phyloP scores from a whole-genome alignment of 2,113 vertebrate species.

The Amphiprion ocellaris region DNA sequence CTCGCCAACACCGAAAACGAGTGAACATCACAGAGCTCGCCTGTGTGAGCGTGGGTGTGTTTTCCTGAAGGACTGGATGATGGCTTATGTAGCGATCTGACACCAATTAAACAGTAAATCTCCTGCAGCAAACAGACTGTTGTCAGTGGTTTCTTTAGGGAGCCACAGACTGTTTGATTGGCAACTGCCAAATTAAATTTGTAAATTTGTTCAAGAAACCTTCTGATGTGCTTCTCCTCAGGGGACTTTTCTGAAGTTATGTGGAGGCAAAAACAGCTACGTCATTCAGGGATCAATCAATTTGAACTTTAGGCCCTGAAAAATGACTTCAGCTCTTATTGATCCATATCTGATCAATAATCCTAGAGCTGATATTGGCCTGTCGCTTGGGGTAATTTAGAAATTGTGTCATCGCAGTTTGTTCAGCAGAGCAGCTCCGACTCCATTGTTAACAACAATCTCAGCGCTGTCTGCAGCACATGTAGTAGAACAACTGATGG shows the following conservation, averaged over 20 bases:
- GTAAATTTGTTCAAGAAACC: not conserved
- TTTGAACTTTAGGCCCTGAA: not conserved
- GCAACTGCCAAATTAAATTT: not conserved
- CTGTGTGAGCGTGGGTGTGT: conserved; percentile 7
- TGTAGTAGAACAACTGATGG: too few relatives aligned
- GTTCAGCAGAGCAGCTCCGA: too few relatives aligned
- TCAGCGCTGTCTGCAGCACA: too few relatives aligned
- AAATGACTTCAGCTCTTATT: not conserved
- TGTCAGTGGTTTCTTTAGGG: not conserved
- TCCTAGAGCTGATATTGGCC: too few relatives aligned
- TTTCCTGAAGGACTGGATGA: conserved; percentile 13
- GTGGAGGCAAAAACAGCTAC: not conserved
- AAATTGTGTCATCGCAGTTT: too few relatives aligned
- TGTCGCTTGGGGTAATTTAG: too few relatives aligned
- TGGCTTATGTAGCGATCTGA: conserved; percentile 11
- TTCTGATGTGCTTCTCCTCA: not conserved
- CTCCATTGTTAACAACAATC: too few relatives aligned
- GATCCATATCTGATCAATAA: too few relatives aligned
- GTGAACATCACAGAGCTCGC: conserved; percentile 13
- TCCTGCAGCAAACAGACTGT: not conserved
- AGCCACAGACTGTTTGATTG: not conserved
- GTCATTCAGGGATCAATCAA: not conserved
- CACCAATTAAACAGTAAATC: conserved; percentile 16
- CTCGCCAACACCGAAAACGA: conserved; percentile 11
- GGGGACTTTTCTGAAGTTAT: not conserved